Evolutionary conservation across 2,797 vertebrate genomes (phyloP).

Genomic region (Microcaecilia unicolor): DNA sequence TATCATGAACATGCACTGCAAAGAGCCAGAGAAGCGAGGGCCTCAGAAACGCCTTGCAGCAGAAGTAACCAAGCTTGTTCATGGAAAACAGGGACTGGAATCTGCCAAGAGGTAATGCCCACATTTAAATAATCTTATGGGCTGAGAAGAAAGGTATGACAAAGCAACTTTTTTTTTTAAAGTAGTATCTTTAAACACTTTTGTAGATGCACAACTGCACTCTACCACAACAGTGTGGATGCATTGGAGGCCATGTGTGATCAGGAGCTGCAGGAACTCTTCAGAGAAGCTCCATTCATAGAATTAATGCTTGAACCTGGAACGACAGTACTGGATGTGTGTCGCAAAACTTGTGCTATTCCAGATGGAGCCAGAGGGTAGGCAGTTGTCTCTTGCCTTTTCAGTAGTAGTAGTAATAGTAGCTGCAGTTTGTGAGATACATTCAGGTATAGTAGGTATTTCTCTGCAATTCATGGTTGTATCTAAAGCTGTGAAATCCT

Average conservation of each 20-base stretch:
- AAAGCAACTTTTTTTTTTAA: too few relatives aligned
- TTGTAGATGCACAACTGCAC: conserved; percentile 76
- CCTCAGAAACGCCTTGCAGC: conserved; percentile 89
- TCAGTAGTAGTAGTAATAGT: not conserved
- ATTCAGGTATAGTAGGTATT: too few relatives aligned
- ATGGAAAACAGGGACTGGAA: conserved; percentile 83
- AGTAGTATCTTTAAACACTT: not conserved
- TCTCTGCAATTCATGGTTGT: too few relatives aligned
- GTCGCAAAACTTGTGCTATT: conserved; percentile 71
- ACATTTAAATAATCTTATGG: too few relatives aligned
- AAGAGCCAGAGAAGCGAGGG: conserved; percentile 72
- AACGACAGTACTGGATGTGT: conserved; percentile 75
- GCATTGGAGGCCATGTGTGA: conserved; percentile 87
- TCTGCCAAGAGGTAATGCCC: conserved; percentile 89
- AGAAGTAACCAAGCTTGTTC: conserved; percentile 92
- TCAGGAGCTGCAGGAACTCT: conserved; percentile 81
- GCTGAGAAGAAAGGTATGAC: too few relatives aligned
- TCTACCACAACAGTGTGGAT: conserved; percentile 73
- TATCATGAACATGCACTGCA: conserved; percentile 77
- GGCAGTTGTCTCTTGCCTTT: not conserved
- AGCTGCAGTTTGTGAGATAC: too few relatives aligned
- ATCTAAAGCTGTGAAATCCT: too few relatives aligned
- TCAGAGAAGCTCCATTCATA: conserved; percentile 78
- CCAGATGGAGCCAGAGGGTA: conserved; percentile 81
- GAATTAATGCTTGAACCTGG: conserved; percentile 85